Conservation (phyloP, 2,797 vertebrate genomes). For the Podarcis siculus region DNA sequence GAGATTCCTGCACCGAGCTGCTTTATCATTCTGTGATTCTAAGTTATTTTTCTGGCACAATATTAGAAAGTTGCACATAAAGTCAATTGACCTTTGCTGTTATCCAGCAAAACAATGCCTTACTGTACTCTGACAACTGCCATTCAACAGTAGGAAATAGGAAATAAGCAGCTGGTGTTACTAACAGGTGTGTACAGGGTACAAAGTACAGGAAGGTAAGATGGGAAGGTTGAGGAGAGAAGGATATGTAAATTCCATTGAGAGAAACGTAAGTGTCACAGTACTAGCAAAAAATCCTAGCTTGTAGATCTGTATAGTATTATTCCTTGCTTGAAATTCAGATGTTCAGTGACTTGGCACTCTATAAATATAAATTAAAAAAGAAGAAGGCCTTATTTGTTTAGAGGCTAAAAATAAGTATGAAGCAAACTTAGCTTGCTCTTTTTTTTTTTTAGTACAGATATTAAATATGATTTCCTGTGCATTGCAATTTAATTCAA, state of each 20-base stretch:
- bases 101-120: no score
- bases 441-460: conserved; percentile 14
- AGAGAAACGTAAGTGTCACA: not conserved
- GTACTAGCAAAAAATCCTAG: not conserved
- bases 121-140: no score
- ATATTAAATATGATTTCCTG: conserved; percentile 35
- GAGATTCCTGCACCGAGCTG: no score
- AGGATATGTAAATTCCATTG: not conserved
- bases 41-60: no score
- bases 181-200: no score
- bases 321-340: conserved; percentile 52
- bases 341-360: conserved; percentile 19
- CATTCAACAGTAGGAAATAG: no score
- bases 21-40: no score
- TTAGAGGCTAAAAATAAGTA: conserved; percentile 59
- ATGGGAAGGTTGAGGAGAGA: not conserved
- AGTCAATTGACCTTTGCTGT: no score
- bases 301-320: not conserved
- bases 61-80: no score
- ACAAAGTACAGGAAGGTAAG: not conserved
- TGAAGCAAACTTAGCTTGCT: conserved; percentile 41
- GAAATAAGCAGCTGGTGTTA: no score
- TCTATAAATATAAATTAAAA: conserved; percentile 8
- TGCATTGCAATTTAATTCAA: conserved; percentile 28
- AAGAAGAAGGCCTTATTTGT: conserved; percentile 53